These are phyloP conservation scores for Scartelaos histophorus DNA, from an alignment of 2,113 vertebrate species.

Conservation along the genomic window DNA sequence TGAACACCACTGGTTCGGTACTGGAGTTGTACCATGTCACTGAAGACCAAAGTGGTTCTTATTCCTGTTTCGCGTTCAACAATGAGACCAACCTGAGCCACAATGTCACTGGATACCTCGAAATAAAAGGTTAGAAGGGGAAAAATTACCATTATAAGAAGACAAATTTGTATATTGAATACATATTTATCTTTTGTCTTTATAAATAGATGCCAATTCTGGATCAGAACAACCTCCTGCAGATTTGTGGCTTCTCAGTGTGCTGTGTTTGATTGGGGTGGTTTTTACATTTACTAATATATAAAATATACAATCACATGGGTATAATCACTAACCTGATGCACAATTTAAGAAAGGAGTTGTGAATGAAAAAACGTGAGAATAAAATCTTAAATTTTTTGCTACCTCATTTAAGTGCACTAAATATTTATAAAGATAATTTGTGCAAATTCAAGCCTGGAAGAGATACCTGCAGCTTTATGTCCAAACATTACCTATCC, in stretches of 20 bases:
- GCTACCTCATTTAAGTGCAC: background rate
- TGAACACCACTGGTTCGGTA: slow-evolving; percentile 32
- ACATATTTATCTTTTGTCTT: background rate
- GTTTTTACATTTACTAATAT: background rate
- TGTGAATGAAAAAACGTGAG: background rate
- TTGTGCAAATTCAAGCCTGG: no score
- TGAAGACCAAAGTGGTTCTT: slow-evolving; percentile 55
- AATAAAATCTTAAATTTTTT: background rate
- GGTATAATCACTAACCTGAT: background rate
- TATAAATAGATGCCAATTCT: slow-evolving; percentile 27
- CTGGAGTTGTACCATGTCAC: slow-evolving; percentile 36
- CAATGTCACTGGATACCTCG: slow-evolving; percentile 43
- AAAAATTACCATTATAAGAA: background rate
- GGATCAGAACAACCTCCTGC: slow-evolving; percentile 16
- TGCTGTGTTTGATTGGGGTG: slow-evolving; percentile 24
- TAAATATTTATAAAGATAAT: no score
- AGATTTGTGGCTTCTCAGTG: slow-evolving; percentile 25
- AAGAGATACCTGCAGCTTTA: no score
- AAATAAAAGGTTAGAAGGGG: slow-evolving; percentile 46
- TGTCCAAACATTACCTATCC: no score
- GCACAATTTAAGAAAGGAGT: background rate
- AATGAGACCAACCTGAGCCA: slow-evolving; percentile 47
- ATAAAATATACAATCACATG: background rate
- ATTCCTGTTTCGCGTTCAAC: slow-evolving; percentile 65
- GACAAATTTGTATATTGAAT: no score